Base-by-base conservation (phyloP, 2,888 invertebrate species). In the Rambutsinella grinnellia region DNA sequence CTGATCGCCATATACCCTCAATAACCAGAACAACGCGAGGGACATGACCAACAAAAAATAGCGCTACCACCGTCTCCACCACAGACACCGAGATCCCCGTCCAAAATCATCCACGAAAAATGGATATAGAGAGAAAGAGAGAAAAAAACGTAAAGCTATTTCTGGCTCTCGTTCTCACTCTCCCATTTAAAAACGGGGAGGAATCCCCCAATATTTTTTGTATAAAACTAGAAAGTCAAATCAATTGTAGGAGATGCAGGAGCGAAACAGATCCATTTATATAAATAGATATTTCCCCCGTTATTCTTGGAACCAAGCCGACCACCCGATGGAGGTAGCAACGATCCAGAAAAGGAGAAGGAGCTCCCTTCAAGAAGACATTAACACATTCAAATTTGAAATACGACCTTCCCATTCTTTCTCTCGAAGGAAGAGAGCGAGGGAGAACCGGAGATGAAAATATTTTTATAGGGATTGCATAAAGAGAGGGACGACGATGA, bases 301-400 rank as follows among this genome's bases (percentile, higher is more conserved):
- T 36, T 36, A 8, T 36, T 36, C 36, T 36, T 36, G 36, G 36
- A 36, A 36, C 36, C 5, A 21, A 49, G 13, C n/a, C 49, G 49
- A 49, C 54, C 19, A 24, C 54, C 13, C 54, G 23, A 54, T 23
- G 54, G 5, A 6, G 23, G 21, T 54, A 17, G 21, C 21, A 21
- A 23, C 10, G 3, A 54, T 54, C 19, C 54, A 54, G 17, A 21
- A 21, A 27, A 36, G 26, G 26, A 47, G 19, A 47, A 10, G 26
- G 61, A 3, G 23, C 19, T 61, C 27, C 61, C 61, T 61, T 47
- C 47, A 47, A 61, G 61, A 56, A 54, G 62, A 70, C 70, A 70
- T 70, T 70, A 70, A 70, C 79, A 76, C 69, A 77, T 77, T 79
- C 72, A 79, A 72, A 79, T 79, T 79, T 79, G 76, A 79, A 79